These are phyloP conservation scores for Saccopteryx bilineata DNA, from an alignment of 2,113 vertebrate species.

Conservation along the genomic window DNA sequence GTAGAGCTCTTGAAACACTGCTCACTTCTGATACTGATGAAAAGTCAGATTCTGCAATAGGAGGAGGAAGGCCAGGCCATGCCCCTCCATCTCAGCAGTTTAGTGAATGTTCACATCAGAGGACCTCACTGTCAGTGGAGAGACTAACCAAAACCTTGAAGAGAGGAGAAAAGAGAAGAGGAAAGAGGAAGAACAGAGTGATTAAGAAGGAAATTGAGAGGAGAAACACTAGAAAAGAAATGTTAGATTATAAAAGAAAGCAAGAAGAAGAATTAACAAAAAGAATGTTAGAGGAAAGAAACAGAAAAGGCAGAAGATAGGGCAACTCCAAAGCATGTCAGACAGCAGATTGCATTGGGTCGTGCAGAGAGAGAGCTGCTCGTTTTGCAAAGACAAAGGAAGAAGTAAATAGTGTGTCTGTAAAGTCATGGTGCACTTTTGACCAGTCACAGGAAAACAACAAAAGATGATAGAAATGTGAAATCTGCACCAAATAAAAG, in stretches of 20 bases:
- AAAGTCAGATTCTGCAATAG: constrained; percentile 74
- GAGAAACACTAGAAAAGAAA: no score
- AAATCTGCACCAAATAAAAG: no score
- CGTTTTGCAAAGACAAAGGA: constrained; percentile 94
- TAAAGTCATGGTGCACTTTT: no score
- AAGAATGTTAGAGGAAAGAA: no score
- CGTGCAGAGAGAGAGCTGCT: constrained; percentile 96
- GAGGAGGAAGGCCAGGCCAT: constrained; percentile 81
- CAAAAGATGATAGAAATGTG: no score
- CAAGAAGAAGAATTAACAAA: no score
- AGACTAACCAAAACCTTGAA: constrained; percentile 75
- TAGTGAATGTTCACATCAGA: constrained; percentile 85
- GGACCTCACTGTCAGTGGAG: constrained; percentile 90
- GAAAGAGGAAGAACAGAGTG: constrained; percentile 90
- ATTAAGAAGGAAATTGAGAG: no score
- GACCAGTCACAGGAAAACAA: no score
- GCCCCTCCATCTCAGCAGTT: constrained; percentile 82
- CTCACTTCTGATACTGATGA: constrained; percentile 76
- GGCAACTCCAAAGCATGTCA: constrained; percentile 95
- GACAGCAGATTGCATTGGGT: constrained; percentile 96
- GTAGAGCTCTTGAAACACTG: constrained; percentile 56
- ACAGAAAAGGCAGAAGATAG: constrained; percentile 94
- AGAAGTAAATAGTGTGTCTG: constrained; percentile 82
- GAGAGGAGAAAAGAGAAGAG: constrained; percentile 80
- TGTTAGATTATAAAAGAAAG: no score